These are phyloP conservation scores for Ptiloglossa arizonensis DNA, from an alignment of 1,140 invertebrate genomes.

Conservation along the genomic window DNA sequence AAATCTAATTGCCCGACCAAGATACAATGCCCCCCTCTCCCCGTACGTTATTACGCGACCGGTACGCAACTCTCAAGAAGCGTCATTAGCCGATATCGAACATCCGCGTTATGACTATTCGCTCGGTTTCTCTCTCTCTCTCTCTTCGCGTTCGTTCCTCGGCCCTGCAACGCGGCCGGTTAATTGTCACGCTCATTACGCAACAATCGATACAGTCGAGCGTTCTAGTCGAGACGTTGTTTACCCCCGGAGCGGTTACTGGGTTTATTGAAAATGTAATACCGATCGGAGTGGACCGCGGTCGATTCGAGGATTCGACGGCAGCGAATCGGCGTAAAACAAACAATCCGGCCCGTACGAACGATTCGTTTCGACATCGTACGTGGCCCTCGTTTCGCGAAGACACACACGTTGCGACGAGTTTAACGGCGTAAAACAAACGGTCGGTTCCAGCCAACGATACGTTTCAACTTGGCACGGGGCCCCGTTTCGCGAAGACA, in stretches of 20 bases:
- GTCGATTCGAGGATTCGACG: background rate
- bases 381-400: no score
- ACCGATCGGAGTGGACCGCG: background rate
- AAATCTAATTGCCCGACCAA: no score
- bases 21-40: no score
- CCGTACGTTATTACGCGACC: no score
- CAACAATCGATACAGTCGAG: slow-evolving; percentile 32
- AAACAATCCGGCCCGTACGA: no score
- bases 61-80: no score
- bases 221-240: background rate
- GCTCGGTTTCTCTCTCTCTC: no score
- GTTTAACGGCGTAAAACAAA: slow-evolving; percentile 3
- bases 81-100: slow-evolving; percentile 35
- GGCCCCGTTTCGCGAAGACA: background rate
- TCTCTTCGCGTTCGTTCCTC: slow-evolving; percentile 16
- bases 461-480: no score
- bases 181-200: slow-evolving; percentile 49
- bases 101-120: slow-evolving; percentile 45
- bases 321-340: background rate
- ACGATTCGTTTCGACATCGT: no score
- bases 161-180: background rate
- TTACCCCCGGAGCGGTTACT: background rate
- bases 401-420: no score
- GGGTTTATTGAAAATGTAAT: slow-evolving; percentile 1
- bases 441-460: background rate